Conservation (phyloP, 1,140 invertebrate species). For the Akabosia matsudoensis region DNA sequence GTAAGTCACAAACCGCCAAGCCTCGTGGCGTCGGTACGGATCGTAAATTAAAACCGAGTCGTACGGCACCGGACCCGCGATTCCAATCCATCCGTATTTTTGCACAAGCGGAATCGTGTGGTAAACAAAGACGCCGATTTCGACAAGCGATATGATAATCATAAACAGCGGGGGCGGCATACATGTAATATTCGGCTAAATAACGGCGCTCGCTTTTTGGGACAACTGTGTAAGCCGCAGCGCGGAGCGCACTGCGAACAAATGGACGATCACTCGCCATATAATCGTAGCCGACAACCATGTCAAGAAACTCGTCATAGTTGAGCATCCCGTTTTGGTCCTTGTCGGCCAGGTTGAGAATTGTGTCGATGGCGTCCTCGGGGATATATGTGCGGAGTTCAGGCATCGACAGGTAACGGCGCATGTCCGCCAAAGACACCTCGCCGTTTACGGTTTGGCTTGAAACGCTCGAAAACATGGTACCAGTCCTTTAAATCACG, state of each 20-base stretch:
- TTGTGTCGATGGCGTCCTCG: constrained; percentile 9
- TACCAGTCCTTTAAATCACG: neutral
- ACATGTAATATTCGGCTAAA: constrained; percentile 68
- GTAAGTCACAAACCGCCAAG: constrained; percentile 90
- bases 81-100: constrained; percentile 45
- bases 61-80: constrained; percentile 55
- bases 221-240: neutral
- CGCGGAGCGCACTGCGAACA: neutral
- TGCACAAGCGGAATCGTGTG: constrained; percentile 51
- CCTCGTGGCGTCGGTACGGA: constrained; percentile 78
- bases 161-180: constrained; percentile 82
- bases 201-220: constrained; percentile 25
- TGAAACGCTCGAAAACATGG: constrained; percentile 17
- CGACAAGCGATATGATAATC: constrained; percentile 59
- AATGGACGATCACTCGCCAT: constrained; percentile 14
- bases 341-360: constrained; percentile 11
- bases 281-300: constrained; percentile 23
- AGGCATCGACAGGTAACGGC: neutral
- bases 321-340: constrained; percentile 10
- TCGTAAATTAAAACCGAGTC: constrained; percentile 82
- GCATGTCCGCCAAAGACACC: neutral
- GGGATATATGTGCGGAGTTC: constrained; percentile 10
- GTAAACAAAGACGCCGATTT: constrained; percentile 55
- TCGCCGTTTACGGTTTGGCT: constrained; percentile 21
- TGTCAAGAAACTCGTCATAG: constrained; percentile 17